Percentiles rank a stretch among this genome's conserved stretches.
Evolutionary conservation across 2,113 vertebrate species (phyloP).

Genomic region (Panthera tigris): DNA sequence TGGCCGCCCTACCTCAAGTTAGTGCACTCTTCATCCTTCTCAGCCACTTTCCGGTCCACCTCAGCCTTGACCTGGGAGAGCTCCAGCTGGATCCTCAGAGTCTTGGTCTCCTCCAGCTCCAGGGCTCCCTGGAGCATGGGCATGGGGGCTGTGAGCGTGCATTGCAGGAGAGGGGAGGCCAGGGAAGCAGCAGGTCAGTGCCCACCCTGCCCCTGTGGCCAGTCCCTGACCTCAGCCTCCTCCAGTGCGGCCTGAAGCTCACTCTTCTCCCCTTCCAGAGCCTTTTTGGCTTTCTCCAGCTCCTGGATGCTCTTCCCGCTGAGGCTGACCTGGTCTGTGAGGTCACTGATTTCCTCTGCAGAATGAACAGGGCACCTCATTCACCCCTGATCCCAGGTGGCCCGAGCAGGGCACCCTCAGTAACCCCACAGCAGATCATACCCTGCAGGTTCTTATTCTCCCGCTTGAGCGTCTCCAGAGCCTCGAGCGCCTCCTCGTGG

Average conservation of each 20-base stretch:
- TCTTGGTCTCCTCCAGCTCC: slow-evolving; percentile 97
- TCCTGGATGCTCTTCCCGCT: slow-evolving; percentile 93
- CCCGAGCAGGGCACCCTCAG: not conserved
- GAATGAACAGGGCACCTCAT: not conserved
- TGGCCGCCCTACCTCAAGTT: slow-evolving; percentile 88
- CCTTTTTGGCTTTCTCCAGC: slow-evolving; percentile 95
- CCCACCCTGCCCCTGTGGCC: not conserved
- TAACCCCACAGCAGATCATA: not conserved
- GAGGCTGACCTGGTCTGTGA: slow-evolving; percentile 94
- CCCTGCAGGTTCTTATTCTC: slow-evolving; percentile 98
- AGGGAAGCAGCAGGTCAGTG: rapidly evolving
- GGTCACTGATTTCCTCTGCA: slow-evolving; percentile 94
- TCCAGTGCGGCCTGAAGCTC: slow-evolving; percentile 95
- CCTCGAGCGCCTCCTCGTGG: slow-evolving; percentile 93
- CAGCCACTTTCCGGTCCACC: slow-evolving; percentile 92
- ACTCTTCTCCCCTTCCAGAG: slow-evolving; percentile 91
- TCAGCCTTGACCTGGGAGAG: slow-evolving; percentile 95
- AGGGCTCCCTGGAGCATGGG: slow-evolving; percentile 87
- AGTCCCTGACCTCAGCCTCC: slow-evolving; percentile 92
- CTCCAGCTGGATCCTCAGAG: slow-evolving; percentile 93
- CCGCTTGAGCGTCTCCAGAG: slow-evolving; percentile 92
- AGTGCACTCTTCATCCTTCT: slow-evolving; percentile 95
- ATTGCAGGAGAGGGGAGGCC: not conserved
- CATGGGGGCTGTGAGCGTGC: not conserved
- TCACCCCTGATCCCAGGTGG: not conserved